Percentiles rank a stretch among this genome's conserved stretches.
phyloP scores from a whole-genome alignment of 2,888 invertebrate species.

The Anthrax anthrax region DNA sequence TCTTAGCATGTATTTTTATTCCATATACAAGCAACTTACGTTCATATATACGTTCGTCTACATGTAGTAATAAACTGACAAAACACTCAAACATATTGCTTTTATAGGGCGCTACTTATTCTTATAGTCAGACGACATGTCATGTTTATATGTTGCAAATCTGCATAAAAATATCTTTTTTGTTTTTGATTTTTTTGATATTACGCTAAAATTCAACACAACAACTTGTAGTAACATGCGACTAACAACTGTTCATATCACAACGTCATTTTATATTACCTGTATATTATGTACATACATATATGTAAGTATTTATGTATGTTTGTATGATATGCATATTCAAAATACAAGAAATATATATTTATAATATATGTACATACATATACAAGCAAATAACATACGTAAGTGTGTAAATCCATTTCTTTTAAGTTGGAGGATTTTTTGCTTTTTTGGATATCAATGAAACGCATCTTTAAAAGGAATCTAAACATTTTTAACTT shows the following conservation, averaged over 20 bases:
- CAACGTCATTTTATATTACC: too few relatives aligned
- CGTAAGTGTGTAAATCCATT: background rate
- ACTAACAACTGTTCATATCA: too few relatives aligned
- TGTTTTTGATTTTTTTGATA: too few relatives aligned
- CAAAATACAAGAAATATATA: too few relatives aligned
- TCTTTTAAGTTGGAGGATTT: background rate
- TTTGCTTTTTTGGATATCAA: background rate
- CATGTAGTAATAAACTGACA: background rate
- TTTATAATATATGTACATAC: too few relatives aligned
- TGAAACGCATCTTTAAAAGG: background rate
- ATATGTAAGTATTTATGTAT: background rate
- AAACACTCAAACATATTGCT: background rate
- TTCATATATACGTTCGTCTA: too few relatives aligned
- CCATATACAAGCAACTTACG: too few relatives aligned
- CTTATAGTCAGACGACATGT: background rate
- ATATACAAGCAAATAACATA: too few relatives aligned
- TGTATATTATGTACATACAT: background rate
- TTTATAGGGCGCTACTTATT: background rate
- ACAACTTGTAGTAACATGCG: too few relatives aligned
- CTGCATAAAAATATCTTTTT: background rate
- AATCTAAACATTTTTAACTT: background rate
- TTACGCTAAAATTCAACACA: too few relatives aligned
- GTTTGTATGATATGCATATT: too few relatives aligned
- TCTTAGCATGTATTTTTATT: too few relatives aligned
- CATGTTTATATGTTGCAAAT: background rate